Evolutionary conservation across 2,797 vertebrate genomes (phyloP), one percentile per base, ranked within the genome.

Genomic region (Hemibagrus guttatus): DNA sequence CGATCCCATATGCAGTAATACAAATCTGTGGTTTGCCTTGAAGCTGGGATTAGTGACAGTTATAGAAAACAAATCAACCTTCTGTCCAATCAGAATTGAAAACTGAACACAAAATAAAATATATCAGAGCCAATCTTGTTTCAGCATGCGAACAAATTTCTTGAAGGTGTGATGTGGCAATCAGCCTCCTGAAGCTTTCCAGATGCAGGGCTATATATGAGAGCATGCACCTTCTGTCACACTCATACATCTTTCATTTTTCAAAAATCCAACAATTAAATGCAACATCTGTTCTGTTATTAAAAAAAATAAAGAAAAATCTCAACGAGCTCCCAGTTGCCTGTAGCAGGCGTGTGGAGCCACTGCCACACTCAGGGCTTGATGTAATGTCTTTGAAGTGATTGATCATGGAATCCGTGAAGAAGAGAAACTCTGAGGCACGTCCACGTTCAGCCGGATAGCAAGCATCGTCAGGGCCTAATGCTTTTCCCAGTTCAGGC

Each of bases 181-280:
- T 46, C 58, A 63, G 59, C 79, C 79, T 46, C 58, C 59, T 63
- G 58, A 63, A n/a, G 59, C 39, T n/a, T 81, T 63, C 28, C 75
- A 78, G 75, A 58, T 78, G 75, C 28, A 21, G 52, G 28, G 28
- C 28, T 35, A 1, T 78, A 56, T 78, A 58, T 78, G 46, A 78
- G 54, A 35, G 75, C 54, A 39, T 12, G 28, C 28, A 35, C 26
- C n/a, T 76, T 28, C 49, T 76, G 46, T 76, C 54, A 13, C 35
- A 6, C 54, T 35, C 28, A 1, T 49, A 49, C 35, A 46, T 63
- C 39, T 35, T 46, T 46, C 19, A 28, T 81, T 14, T 46, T 46
- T 16, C 31, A 19, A 49, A 81, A 63, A 46, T 63, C 26, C 31
- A 19, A 49, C 63, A 63, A 46, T 7, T 17, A 59, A 79, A 79